Base-by-base conservation (phyloP, 2,888 invertebrate genomes). In the Cartodere bifasciata region DNA sequence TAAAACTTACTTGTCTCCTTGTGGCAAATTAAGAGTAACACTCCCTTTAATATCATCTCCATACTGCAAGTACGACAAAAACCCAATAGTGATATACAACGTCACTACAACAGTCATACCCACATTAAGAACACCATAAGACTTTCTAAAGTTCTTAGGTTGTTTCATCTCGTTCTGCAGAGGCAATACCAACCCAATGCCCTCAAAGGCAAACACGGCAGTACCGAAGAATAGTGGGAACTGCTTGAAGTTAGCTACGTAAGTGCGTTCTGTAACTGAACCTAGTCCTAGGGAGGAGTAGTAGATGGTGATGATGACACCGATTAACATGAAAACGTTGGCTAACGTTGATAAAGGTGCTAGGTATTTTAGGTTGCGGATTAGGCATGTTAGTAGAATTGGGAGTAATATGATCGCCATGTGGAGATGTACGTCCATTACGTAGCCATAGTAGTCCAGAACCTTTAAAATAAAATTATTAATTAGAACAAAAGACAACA, bases 141-240 rank as follows among this genome's bases (percentile, higher is more conserved):
- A 70, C 37, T 74, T 81, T 44, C 76, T 75, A 60, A 95, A 92
- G 41, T 74, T 66, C 32, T 70, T 64, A 0, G 87, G 86, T 10
- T 70, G 67, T 40, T 67, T 72, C 92, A 95, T 94, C 54, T 87
- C 82, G 54, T 87, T 90, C 61, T 92, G 86, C 44, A 97, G 58
- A 1, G 95, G 95, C 37, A 97, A 63, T n/a, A 82, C 86, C 67
- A 87, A 59, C 31, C 85, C 85, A 42, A 97, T 95, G 38, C 94
- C 97, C 65, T 97, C 97, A 52, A 95, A 97, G 3, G 95, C 86
- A 58, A 87, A 98, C 33, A 98, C 75, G 13, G 88, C 90, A 1
- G 94, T 95, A 25, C 95, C 95, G 53, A 97, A 92, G 57, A 84
- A 97, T 9, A 97, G 63, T 0, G 97, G 94, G 35, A 85, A 61